phyloP scores from a whole-genome alignment of 2,113 vertebrate genomes.

The Sialia sialis region DNA sequence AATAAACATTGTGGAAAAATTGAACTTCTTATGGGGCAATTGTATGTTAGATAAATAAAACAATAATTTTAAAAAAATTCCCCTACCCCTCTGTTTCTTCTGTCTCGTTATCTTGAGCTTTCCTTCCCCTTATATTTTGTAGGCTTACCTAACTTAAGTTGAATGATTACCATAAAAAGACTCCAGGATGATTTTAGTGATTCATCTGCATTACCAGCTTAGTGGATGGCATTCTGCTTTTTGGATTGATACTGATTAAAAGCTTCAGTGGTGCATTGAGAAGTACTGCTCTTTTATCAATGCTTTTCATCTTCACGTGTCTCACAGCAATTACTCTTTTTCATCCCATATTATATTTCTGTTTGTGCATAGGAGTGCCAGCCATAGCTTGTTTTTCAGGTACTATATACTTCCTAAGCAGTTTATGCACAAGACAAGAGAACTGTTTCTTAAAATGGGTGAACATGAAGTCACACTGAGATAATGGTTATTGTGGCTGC shows the following conservation, averaged over 20 bases:
- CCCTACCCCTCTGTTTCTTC: neutral
- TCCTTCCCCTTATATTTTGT: neutral
- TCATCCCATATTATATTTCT: neutral
- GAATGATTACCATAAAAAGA: neutral
- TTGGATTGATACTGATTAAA: neutral
- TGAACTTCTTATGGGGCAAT: neutral
- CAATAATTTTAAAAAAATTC: neutral
- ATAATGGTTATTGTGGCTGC: neutral
- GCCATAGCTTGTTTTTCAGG: neutral
- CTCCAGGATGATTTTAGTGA: neutral
- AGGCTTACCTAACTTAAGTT: neutral
- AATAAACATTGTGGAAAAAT: neutral
- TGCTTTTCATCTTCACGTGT: neutral
- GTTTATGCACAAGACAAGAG: neutral
- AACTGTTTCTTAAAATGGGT: neutral
- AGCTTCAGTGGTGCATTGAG: neutral
- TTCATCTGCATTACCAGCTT: neutral
- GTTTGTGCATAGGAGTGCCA: neutral
- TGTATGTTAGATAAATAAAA: neutral
- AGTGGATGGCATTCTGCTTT: neutral
- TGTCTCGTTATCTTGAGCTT: neutral
- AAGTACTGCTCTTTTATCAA: neutral
- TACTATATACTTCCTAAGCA: neutral
- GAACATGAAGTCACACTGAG: neutral
- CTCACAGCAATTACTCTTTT: neutral